A percentile compares a stretch with the other conserved stretches of the same genome.
Conservation (phyloP, 2,113 vertebrate species). For the Amphiprion ocellaris region DNA sequence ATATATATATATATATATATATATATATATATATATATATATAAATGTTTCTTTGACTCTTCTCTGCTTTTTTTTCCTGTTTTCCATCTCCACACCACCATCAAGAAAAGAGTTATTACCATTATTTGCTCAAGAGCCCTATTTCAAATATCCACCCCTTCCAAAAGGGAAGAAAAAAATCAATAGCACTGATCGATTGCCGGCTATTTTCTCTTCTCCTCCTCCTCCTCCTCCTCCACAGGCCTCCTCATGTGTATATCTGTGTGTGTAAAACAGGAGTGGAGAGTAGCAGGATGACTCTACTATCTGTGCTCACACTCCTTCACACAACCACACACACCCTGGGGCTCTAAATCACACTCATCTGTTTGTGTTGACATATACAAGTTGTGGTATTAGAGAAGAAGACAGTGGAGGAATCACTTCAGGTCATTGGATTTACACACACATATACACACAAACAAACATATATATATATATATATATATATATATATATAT, state of each 20-base stretch:
- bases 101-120: slow-evolving; percentile 78
- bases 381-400: slow-evolving; percentile 69
- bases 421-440: slow-evolving; percentile 57
- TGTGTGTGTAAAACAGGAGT: slow-evolving; percentile 47
- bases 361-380: slow-evolving; percentile 75
- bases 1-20: background rate
- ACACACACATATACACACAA: slow-evolving; percentile 12
- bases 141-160: slow-evolving; percentile 79
- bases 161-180: slow-evolving; percentile 80
- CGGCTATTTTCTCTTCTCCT: slow-evolving; percentile 73
- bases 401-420: slow-evolving; percentile 64
- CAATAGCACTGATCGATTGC: slow-evolving; percentile 81
- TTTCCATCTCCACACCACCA: slow-evolving; percentile 32
- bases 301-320: slow-evolving; percentile 42
- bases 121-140: slow-evolving; percentile 76
- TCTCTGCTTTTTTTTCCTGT: background rate
- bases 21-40: background rate
- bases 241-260: slow-evolving; percentile 49
- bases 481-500: background rate
- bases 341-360: slow-evolving; percentile 66
- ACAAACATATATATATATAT: background rate
- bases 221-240: slow-evolving; percentile 48
- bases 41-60: background rate
- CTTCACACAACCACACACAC: slow-evolving; percentile 46
- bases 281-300: slow-evolving; percentile 55